These are phyloP conservation scores for Hyalella azteca DNA, from an alignment of 2,888 invertebrate species.

Conservation along the genomic window DNA sequence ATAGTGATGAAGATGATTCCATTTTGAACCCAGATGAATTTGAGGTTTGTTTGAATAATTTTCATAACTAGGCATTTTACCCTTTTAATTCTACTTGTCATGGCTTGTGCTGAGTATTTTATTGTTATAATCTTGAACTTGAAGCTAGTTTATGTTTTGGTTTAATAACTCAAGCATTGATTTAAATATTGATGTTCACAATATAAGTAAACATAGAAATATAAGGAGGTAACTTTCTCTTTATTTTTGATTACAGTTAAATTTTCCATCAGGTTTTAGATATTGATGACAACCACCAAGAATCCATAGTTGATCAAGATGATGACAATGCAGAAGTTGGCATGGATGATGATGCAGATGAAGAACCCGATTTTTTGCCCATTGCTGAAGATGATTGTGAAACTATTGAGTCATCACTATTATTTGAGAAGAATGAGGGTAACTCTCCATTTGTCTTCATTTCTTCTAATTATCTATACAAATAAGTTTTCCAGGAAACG, in stretches of 20 bases:
- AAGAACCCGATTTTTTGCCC: conserved; percentile 39
- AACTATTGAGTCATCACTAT: conserved; percentile 35
- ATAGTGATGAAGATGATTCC: not conserved
- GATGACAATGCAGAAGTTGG: conserved; percentile 13
- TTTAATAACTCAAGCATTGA: not conserved
- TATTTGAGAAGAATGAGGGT: not conserved
- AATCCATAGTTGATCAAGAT: conserved; percentile 38
- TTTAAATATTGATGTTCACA: not conserved
- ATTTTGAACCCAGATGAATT: not conserved
- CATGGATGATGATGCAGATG: conserved; percentile 14
- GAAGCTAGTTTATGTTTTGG: not conserved
- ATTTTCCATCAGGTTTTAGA: not conserved
- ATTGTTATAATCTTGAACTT: not conserved
- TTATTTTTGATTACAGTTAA: not conserved
- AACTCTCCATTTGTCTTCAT: not conserved
- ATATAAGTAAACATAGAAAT: not conserved
- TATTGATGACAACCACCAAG: conserved; percentile 7
- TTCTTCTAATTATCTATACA: not conserved
- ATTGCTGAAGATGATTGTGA: conserved; percentile 23
- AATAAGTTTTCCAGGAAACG: too few relatives aligned
- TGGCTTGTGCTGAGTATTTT: not conserved
- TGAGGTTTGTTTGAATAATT: not conserved
- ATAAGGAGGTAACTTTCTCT: not conserved
- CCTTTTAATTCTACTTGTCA: not conserved
- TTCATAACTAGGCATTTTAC: not conserved